Evolutionary conservation across 2,888 invertebrate genomes (phyloP).

Genomic region (Phalera bucephala): DNA sequence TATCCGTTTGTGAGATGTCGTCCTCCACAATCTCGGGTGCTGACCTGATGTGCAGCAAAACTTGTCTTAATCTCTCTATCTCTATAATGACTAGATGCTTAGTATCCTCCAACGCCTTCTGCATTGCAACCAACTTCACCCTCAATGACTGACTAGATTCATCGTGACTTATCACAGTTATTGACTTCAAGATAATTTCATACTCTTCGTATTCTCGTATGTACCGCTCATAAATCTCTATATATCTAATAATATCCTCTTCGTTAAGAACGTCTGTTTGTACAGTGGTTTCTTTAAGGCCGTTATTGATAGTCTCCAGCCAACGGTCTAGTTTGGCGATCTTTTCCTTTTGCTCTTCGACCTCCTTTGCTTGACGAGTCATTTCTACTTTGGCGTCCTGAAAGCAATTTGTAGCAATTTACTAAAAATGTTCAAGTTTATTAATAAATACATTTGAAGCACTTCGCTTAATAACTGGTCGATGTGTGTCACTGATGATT

Average conservation of each 20-base stretch:
- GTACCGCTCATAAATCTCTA: constrained; percentile 74
- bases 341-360: constrained; percentile 67
- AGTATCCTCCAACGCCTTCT: constrained; percentile 84
- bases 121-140: constrained; percentile 82
- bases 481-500: too few relatives aligned
- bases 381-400: constrained; percentile 74
- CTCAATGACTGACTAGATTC: constrained; percentile 79
- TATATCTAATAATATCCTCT: constrained; percentile 68
- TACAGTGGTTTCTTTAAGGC: constrained; percentile 70
- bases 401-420: too few relatives aligned
- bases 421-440: too few relatives aligned
- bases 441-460: too few relatives aligned
- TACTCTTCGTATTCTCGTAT: constrained; percentile 74
- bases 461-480: too few relatives aligned
- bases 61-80: constrained; percentile 78
- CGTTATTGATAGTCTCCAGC: constrained; percentile 74
- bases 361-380: constrained; percentile 59
- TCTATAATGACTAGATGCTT: constrained; percentile 83
- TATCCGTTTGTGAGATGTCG: constrained; percentile 80
- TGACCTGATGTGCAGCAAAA: constrained; percentile 65
- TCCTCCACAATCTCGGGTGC: constrained; percentile 68
- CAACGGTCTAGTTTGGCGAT: constrained; percentile 74
- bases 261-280: constrained; percentile 61
- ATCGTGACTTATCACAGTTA: constrained; percentile 69
- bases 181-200: constrained; percentile 67